Conservation (phyloP, 2,113 vertebrate genomes). For the Megaceryle torquata region DNA sequence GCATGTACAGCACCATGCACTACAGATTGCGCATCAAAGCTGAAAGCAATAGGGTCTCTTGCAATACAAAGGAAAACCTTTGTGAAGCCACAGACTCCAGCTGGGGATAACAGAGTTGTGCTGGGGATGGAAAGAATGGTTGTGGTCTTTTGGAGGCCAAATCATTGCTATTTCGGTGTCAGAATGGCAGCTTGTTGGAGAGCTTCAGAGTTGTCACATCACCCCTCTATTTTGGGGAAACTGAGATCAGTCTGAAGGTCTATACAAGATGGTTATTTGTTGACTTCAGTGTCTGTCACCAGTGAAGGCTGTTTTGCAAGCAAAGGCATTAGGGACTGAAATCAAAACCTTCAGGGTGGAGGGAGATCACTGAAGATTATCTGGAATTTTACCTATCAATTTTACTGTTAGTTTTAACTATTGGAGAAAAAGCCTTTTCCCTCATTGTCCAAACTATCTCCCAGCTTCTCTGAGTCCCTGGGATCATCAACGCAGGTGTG, state of each 20-base stretch:
- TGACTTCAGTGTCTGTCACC: neutral
- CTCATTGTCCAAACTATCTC: neutral
- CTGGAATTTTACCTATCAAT: neutral
- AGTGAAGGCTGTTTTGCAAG: neutral
- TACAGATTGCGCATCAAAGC: neutral
- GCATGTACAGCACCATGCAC: neutral
- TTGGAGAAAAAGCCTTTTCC: neutral
- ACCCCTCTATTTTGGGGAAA: neutral
- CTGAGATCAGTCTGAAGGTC: neutral
- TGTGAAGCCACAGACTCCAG: no score
- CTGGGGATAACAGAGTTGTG: no score
- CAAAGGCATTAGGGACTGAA: neutral
- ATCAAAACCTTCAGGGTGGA: neutral
- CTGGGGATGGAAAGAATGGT: no score
- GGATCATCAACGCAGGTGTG: neutral
- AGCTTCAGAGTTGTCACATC: neutral
- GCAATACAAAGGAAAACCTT: no score
- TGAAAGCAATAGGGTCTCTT: no score
- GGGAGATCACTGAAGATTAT: neutral
- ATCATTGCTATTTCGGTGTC: neutral
- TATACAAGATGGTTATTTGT: neutral
- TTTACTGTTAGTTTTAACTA: neutral
- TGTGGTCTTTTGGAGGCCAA: neutral
- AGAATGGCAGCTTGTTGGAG: neutral
- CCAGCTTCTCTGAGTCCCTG: neutral